Base-by-base conservation (phyloP, 37 sponge, comb jelly and placozoan genomes). In the Sycon ciliatum region DNA sequence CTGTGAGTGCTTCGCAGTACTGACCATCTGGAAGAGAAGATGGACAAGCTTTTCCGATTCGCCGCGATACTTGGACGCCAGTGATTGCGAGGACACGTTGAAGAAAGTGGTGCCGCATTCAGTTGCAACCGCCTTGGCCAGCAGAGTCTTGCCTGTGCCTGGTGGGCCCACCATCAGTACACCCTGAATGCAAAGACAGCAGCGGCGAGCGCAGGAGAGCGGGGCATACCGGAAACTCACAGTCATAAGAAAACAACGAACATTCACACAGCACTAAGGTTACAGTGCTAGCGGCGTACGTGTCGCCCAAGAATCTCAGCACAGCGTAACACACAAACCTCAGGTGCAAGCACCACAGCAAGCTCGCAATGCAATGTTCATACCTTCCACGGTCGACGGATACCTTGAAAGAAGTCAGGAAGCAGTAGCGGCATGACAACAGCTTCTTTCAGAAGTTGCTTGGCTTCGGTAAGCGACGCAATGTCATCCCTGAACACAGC, bases 71-170 rank as follows among this genome's bases (percentile, higher is more conserved):
- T 96, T 96, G 35, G 89, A 86, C 30, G 84, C 80, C 33, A 96
- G 79, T 1, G 98, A 92, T 3, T 93, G 85, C 4, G 90, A 76
- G 26, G 98, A 84, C 34, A 96, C 87, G 73, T 96, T 96, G 75
- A 96, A 95, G 81, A 96, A 96, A 49, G 98, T 96, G 6, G 98
- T 96, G 13, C 88, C 87, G 79, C 96, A 95, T 66, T 95, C 96
- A 1, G 96, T 95, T 36, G 96, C 96, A 1, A 95, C 91, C 11
- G 97, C 97, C 64, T 95, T 95, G 36, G 97, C 97, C 38, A 95
- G 85, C 57, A 95, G 78, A 18, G 97, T 95, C 76, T 95, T 95
- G 6, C 97, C 97, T 76, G 97, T 95, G 32, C 97, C 97, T 28
- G 92, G 92, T 5, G 92, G 98, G 7, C 92, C 98, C 2, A 95